phyloP scores from a whole-genome alignment of 2,888 invertebrate species.

The Aporophyla lueneburgensis region DNA sequence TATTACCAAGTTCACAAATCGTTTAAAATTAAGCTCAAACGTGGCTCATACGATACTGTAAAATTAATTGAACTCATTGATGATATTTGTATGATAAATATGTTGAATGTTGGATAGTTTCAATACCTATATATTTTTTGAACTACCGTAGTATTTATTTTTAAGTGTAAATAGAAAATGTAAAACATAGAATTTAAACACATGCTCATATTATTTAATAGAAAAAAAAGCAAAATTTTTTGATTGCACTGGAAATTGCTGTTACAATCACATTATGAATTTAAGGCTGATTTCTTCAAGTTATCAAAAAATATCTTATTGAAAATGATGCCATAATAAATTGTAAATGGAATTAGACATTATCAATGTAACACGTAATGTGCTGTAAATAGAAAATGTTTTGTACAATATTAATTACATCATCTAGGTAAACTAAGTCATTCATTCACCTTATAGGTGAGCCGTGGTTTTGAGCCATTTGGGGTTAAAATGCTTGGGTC shows the following conservation, averaged over 20 bases:
- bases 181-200: not conserved
- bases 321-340: not conserved
- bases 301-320: not conserved
- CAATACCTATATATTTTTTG: not conserved
- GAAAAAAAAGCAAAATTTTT: not conserved
- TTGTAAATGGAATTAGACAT: constrained; percentile 28
- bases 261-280: constrained; percentile 6
- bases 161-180: not conserved
- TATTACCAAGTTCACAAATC: constrained; percentile 2
- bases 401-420: constrained; percentile 36
- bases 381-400: constrained; percentile 46
- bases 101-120: not conserved
- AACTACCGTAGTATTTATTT: not conserved
- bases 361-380: constrained; percentile 3
- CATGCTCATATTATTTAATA: not conserved
- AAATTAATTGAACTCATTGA: not conserved
- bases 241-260: constrained; percentile 26
- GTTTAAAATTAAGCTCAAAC: constrained; percentile 4
- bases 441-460: no score
- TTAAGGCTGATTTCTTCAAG: constrained; percentile 44
- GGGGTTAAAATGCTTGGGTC: no score
- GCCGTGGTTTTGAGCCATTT: no score
- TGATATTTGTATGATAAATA: not conserved
- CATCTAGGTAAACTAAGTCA: constrained; percentile 21
- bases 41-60: not conserved